A percentile compares a stretch with the other conserved stretches of the same genome.
These are phyloP conservation scores for Busseola fusca DNA, from an alignment of 2,888 invertebrate species.

Conservation along the genomic window DNA sequence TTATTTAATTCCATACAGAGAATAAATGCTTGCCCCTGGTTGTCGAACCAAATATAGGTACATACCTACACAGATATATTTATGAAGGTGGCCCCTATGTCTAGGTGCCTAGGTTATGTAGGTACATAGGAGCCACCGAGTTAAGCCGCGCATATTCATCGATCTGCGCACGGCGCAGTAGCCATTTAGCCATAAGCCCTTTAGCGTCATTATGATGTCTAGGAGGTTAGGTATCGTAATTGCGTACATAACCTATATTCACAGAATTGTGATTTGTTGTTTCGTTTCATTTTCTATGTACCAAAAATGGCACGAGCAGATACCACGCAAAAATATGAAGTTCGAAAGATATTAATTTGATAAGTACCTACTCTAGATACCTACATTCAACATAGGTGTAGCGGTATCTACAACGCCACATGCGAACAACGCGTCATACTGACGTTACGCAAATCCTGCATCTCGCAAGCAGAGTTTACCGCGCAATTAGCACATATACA, in stretches of 20 bases:
- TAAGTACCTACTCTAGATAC: neutral
- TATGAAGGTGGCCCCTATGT: no score
- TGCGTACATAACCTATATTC: conserved; percentile 24
- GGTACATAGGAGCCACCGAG: conserved; percentile 11
- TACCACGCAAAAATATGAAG: neutral
- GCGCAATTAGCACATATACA: no score
- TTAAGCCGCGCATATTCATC: conserved; percentile 46
- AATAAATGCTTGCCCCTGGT: neutral
- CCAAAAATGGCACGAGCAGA: neutral
- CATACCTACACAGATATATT: neutral
- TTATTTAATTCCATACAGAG: neutral
- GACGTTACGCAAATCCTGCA: no score
- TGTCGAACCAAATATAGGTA: neutral
- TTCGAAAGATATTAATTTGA: neutral
- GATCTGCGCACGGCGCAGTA: conserved; percentile 49
- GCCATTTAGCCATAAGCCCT: conserved; percentile 39
- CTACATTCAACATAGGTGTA: no score
- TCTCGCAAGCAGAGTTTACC: no score
- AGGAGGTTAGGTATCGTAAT: neutral
- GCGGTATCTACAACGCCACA: no score
- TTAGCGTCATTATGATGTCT: conserved; percentile 28
- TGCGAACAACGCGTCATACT: no score
- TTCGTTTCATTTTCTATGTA: neutral
- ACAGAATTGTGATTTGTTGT: neutral
- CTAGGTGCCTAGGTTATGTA: conserved; percentile 10